Conservation (phyloP, 1,140 invertebrate species). For the Telenomus remus region DNA sequence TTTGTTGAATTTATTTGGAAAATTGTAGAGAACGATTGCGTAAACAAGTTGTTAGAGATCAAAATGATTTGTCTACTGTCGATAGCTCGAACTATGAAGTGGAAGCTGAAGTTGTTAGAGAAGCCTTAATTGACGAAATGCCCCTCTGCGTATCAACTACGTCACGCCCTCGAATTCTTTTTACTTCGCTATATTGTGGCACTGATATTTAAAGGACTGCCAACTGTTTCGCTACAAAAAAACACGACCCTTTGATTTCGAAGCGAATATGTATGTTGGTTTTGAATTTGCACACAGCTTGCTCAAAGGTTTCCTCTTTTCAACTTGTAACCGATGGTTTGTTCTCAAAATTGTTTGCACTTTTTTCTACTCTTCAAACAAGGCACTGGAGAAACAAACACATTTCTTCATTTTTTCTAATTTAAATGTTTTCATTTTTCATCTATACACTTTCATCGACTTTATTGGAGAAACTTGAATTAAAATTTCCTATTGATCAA, state of each 20-base stretch:
- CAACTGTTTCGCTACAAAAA: conserved; percentile 34
- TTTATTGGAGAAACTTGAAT: too few relatives aligned
- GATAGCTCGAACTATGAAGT: conserved; percentile 60
- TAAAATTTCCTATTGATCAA: too few relatives aligned
- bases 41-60: conserved; percentile 45
- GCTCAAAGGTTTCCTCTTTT: conserved; percentile 2
- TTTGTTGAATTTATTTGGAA: too few relatives aligned
- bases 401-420: too few relatives aligned
- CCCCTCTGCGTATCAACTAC: conserved; percentile 57
- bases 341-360: neutral
- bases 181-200: conserved; percentile 37
- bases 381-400: too few relatives aligned
- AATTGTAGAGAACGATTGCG: neutral
- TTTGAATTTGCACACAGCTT: conserved; percentile 13
- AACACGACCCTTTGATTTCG: conserved; percentile 22
- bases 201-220: conserved; percentile 44
- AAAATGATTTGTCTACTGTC: conserved; percentile 30
- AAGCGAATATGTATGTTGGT: conserved; percentile 12
- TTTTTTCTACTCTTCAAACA: neutral
- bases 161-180: conserved; percentile 45
- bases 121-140: conserved; percentile 67
- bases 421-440: too few relatives aligned
- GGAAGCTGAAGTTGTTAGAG: conserved; percentile 58
- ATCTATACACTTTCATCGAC: too few relatives aligned
- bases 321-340: neutral